Percentiles rank a stretch among this genome's conserved stretches.
Conservation (phyloP, 2,113 vertebrate species). For the Malurus melanocephalus region DNA sequence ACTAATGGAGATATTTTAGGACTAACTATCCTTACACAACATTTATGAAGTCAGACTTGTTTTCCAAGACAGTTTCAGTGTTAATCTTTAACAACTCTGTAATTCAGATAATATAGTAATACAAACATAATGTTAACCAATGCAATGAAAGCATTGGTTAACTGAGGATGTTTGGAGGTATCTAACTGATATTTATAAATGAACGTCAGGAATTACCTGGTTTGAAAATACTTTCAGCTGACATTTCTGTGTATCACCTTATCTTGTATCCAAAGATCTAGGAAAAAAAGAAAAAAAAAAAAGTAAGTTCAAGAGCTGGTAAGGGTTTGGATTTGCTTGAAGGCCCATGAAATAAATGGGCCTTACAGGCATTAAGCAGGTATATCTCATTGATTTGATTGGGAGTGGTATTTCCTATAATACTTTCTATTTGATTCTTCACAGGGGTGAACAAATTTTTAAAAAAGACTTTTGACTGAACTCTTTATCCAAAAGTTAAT, state of each 20-base stretch:
- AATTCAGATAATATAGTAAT: neutral
- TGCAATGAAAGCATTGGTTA: neutral
- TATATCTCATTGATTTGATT: neutral
- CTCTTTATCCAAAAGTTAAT: neutral
- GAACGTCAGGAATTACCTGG: neutral
- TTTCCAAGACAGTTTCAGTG: slow-evolving; percentile 15
- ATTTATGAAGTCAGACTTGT: slow-evolving; percentile 7
- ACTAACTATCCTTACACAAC: slow-evolving; percentile 1
- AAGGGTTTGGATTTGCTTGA: neutral
- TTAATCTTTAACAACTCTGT: slow-evolving; percentile 43
- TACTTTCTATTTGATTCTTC: neutral
- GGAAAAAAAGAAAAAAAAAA: neutral
- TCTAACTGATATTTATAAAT: neutral
- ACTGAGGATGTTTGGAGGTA: neutral
- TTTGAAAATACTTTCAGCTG: neutral
- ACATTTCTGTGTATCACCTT: neutral
- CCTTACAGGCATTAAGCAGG: neutral
- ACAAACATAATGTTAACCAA: neutral
- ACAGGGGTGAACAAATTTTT: neutral
- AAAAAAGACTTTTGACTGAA: neutral
- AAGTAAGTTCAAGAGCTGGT: neutral
- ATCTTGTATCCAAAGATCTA: neutral
- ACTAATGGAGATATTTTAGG: neutral
- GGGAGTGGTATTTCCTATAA: neutral
- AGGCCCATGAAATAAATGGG: neutral